Evolutionary conservation across 1,140 invertebrate species (phyloP), one percentile per base, ranked within the genome.

Genomic region (Sipha flava): DNA sequence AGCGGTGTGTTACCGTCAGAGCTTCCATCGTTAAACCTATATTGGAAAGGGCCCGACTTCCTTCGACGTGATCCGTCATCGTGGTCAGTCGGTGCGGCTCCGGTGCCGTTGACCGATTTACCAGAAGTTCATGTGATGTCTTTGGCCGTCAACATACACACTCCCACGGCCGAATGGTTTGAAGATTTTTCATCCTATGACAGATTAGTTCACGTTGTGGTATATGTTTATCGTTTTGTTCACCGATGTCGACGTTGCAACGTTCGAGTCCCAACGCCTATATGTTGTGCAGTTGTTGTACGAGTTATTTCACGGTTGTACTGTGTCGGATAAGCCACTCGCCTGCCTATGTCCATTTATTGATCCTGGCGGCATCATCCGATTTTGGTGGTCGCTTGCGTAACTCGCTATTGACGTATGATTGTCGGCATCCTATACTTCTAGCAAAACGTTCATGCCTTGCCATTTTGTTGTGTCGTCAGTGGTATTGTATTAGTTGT

Each of bases 301-400:
- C n/a, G n/a, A n/a, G n/a, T n/a, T n/a, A n/a, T n/a, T n/a, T n/a
- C n/a, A n/a, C n/a, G n/a, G n/a, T n/a, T n/a, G n/a, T n/a, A n/a
- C n/a, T n/a, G n/a, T n/a, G n/a, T n/a, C n/a, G n/a, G n/a, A n/a
- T n/a, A n/a, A n/a, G n/a, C n/a, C n/a, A n/a, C n/a, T n/a, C n/a
- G n/a, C n/a, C n/a, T n/a, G n/a, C n/a, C n/a, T 81, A 37, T 68
- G 70, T 62, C 84, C 85, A 0, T 86, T 86, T 80, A 1, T 86
- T 14, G 85, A 86, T 70, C 7, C 80, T 10, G 29, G 81, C 16
- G 83, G 83, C 21, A 45, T 86, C 7, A 14, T 87, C 6, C 82
- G 84, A n/a, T 68, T 86, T 87, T 18, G 86, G 85, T 7, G 86
- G 86, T 10, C 54, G 85, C n/a, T 80, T 87, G 16, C 54, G 80